Evolutionary conservation across 2,888 invertebrate genomes (phyloP), one percentile per base, ranked within the genome.

Genomic region (Hypena proboscidalis): DNA sequence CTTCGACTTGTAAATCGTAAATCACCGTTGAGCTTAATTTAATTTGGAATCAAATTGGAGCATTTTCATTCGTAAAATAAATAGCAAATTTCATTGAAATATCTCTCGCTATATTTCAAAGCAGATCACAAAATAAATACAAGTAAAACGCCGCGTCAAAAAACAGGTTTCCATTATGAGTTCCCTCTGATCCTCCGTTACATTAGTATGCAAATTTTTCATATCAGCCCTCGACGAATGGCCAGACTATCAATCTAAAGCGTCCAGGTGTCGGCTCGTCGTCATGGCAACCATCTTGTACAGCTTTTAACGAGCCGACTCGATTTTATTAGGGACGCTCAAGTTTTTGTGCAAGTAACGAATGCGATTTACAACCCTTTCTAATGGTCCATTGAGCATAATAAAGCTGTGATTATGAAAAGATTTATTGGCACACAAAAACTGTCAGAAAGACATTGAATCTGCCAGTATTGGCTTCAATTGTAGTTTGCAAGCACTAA

Each of bases 141-240:
- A 25, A 19, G 11, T 7, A 17, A 34, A 44, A 36, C 45, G 31
- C 39, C 36, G 49, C 21, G 42, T 41, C 40, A 64, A 68, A 73
- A 76, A 63, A 64, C 58, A 54, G 36, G 69, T 67, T 65, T 65
- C 63, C 56, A 70, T 77, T 71, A 77, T 65, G 53, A 60, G 60
- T 32, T 70, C 70, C 67, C 67, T 58, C 62, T 45, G 61, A 58
- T 68, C 68, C 70, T 73, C 70, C 56, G 65, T 73, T 59, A 80
- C 73, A 82, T 83, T 78, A 79, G 68, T 71, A 85, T 85, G 85
- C 77, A 80, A 86, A 83, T 85, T 78, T 80, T 79, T 80, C 73
- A 75, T 79, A 76, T 74, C 74, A 62, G 49, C 66, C 76, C 65
- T 60, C 61, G 55, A 58, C 68, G 65, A 72, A 70, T 67, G 69